Evolutionary conservation across 1,140 invertebrate genomes (phyloP), one percentile per base, ranked within the genome.

Genomic region (Meloidogyne hapla): DNA sequence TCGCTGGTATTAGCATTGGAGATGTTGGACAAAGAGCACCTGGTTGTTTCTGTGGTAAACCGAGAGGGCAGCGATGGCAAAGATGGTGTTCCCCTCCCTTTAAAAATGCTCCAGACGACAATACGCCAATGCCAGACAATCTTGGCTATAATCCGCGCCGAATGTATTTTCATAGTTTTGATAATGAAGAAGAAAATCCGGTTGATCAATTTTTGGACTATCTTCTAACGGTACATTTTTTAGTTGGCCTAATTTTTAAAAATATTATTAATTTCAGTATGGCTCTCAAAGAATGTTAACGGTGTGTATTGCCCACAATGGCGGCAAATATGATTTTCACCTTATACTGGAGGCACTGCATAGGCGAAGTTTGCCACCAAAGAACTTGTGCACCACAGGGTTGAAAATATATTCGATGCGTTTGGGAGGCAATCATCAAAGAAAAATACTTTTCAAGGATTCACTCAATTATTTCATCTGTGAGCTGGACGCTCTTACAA

Each of bases 391-490:
- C 69, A 74, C 69, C 3, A 74, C 61, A 10, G 72, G 72, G 4
- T 18, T 74, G 0, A 74, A 74, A 56, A 72, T 74, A 10, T 74
- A 74, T 23, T 68, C 15, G 0, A 64, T 74, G 62, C 18, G 18
- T 6, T 23, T 74, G 2, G 18, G 6, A 6, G 62, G 69, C 1
- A 25, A 74, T 12, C 15, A 75, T 13, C 8, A 64, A 33, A 38
- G 72, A 0, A 25, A 72, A 8, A 18, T 65, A 1, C 25, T 56
- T 1, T 74, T 74, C 61, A 74, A 74, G 12, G 72, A 74, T 4
- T 26, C 72, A 13, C 28, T 74, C 0, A 74, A 74, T 23, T 74
- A 69, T n/a, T 74, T 74, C 69, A 48, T 72, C 8, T 69, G 62
- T 9, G 62, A 33, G 25, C 72, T 74, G 1, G 72, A 74, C 26